Base-by-base conservation (phyloP, 2,888 invertebrate genomes). In the Gisinianus flammeolus region DNA sequence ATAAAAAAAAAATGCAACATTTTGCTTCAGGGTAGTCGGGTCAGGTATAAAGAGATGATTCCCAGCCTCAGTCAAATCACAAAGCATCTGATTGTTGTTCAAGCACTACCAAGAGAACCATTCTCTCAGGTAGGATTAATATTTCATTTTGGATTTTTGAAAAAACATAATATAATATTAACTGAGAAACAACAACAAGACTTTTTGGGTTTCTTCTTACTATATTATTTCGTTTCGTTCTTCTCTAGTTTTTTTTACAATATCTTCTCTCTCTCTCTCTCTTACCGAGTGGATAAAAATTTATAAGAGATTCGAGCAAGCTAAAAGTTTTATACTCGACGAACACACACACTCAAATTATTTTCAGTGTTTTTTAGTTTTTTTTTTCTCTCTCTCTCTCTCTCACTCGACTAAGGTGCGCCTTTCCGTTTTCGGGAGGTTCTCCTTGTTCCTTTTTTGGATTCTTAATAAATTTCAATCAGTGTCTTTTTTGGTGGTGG, bases 101-200 rank as follows among this genome's bases (percentile, higher is more conserved):
- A 82, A 80, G 81, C 81, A 83, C 83, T 81, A 83, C 83, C 79
- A 81, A 82, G 82, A 83, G 83, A 84, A 84, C 82, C 83, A 83
- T 85, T 83, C 85, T 84, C 84, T 83, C 82, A 85, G 85, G 85
- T 85, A 82, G 33, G 24, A 24, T 26, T 16, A 35, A 66, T 24
- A 54, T 30, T 54, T 69, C 26, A n/a, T 33, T 69, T 69, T 26
- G 22, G 44, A 24, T 69, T 69, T 68, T 31, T 33, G 1, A 71
- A 56, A 71, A 56, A 35, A 12, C 12, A 35, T 44, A 4, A 16
- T 44, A 44, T 44, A 12, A 44, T 6, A 44, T n/a, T n/a, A n/a
- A n/a, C n/a, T n/a, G n/a, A n/a, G n/a, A n/a, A n/a, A n/a, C n/a
- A n/a, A n/a, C n/a, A 44, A 44, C 44, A 44, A 44, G 19, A 44